phyloP scores from a whole-genome alignment of 2,797 vertebrate genomes.

The Acestrorhynchus altus region DNA sequence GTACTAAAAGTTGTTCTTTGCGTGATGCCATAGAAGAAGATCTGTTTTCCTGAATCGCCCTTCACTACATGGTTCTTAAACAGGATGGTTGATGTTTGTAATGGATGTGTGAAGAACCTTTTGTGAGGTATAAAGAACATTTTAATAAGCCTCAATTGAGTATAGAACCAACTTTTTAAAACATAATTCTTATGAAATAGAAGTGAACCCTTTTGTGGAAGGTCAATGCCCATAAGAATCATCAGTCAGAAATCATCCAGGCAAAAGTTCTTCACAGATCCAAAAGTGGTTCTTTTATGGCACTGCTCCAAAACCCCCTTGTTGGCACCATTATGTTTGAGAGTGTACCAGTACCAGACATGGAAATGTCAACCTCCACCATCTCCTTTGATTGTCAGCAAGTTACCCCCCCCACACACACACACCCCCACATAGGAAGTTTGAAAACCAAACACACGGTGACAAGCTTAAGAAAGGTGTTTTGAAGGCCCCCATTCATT shows the following conservation, averaged over 20 bases:
- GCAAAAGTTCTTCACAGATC: not conserved
- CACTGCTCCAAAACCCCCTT: not conserved
- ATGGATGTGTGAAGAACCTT: no score
- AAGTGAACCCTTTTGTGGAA: no score
- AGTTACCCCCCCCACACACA: not conserved
- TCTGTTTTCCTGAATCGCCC: no score
- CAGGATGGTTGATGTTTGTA: no score
- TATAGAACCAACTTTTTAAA: no score
- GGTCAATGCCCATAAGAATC: no score
- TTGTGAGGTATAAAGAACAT: no score
- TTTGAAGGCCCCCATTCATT: conserved; percentile 37
- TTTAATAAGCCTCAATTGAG: no score
- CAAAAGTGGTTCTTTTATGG: not conserved
- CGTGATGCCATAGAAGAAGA: no score
- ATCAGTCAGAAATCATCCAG: not conserved
- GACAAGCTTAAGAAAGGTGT: conserved; percentile 22
- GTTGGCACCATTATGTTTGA: not conserved
- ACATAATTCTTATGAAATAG: no score
- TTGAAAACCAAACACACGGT: conserved; percentile 6
- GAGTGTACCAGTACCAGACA: not conserved
- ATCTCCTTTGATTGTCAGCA: conserved; percentile 7
- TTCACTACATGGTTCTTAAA: no score
- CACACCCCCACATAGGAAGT: not conserved
- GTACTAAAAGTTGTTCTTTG: no score
- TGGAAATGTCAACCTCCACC: not conserved